These are phyloP conservation scores for Myocastor coypus DNA, from an alignment of 2,113 vertebrate genomes.

Conservation along the genomic window DNA sequence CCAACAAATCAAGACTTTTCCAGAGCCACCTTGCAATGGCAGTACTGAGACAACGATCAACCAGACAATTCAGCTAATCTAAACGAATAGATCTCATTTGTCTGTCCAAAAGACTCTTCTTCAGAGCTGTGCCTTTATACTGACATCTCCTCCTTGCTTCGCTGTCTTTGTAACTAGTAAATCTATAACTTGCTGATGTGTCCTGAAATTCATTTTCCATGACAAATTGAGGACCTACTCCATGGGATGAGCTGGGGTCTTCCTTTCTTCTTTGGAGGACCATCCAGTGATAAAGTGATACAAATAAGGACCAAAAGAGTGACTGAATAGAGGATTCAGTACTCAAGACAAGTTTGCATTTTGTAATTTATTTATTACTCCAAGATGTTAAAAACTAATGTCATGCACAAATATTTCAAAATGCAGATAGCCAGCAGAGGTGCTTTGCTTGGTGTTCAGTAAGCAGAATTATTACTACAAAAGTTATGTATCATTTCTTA, in stretches of 20 bases:
- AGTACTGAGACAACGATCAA: neutral
- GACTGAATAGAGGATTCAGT: neutral
- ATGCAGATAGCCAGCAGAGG: neutral
- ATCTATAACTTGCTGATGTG: neutral
- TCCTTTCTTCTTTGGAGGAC: neutral
- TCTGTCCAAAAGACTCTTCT: neutral
- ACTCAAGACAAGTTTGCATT: neutral
- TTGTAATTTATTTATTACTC: neutral
- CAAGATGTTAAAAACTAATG: neutral
- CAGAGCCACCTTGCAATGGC: neutral
- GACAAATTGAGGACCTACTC: neutral
- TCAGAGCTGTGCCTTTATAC: neutral
- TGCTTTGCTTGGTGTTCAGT: neutral
- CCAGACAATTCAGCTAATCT: neutral
- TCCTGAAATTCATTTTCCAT: neutral
- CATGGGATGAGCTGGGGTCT: neutral
- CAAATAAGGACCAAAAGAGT: neutral
- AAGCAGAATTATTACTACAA: conserved; percentile 38
- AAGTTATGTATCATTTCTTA: conserved; percentile 29
- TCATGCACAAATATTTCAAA: neutral
- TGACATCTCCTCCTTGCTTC: neutral
- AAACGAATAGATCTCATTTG: neutral
- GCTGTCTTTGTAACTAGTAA: neutral
- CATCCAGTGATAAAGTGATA: neutral
- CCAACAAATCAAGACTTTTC: too few relatives aligned